These are phyloP conservation scores for Sebastes diploproa DNA, from an alignment of 2,797 vertebrate genomes.

Conservation along the genomic window DNA sequence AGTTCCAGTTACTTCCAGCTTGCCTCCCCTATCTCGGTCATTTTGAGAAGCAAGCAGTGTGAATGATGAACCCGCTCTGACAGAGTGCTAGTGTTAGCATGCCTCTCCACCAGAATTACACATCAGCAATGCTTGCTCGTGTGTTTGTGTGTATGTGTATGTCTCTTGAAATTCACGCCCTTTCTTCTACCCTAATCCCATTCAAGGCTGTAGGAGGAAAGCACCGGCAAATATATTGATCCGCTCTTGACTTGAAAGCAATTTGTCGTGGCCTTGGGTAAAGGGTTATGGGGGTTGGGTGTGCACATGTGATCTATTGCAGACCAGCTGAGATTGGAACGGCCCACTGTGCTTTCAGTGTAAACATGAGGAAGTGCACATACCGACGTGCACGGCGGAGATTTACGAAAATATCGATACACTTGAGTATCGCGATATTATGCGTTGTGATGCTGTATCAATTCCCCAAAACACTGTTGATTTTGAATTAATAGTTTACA, in stretches of 20 bases:
- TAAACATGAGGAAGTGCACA: not conserved
- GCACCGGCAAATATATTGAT: conserved; percentile 69
- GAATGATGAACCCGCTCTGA: conserved; percentile 32
- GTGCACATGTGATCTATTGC: conserved; percentile 41
- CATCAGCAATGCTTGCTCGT: conserved; percentile 3
- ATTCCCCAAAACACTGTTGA: too few relatives aligned
- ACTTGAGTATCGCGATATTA: too few relatives aligned
- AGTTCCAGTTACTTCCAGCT: not conserved
- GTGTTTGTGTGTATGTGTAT: not conserved
- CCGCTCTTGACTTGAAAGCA: conserved; percentile 61
- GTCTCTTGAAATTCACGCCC: conserved; percentile 34
- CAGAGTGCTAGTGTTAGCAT: conserved; percentile 38
- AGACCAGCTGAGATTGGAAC: not conserved
- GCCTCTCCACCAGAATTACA: conserved; percentile 18
- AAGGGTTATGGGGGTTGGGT: conserved; percentile 39
- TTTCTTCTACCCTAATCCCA: conserved; percentile 40
- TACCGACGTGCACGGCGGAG: not conserved
- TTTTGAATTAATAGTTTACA: too few relatives aligned
- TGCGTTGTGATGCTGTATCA: too few relatives aligned
- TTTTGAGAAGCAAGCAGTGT: conserved; percentile 20
- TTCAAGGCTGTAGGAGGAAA: conserved; percentile 46
- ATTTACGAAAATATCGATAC: not conserved
- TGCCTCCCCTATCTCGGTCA: not conserved
- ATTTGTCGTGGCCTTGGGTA: conserved; percentile 47
- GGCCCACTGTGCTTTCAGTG: not conserved